Base-by-base conservation (phyloP, 2,888 invertebrate species). In the Microctonus hyperodae region DNA sequence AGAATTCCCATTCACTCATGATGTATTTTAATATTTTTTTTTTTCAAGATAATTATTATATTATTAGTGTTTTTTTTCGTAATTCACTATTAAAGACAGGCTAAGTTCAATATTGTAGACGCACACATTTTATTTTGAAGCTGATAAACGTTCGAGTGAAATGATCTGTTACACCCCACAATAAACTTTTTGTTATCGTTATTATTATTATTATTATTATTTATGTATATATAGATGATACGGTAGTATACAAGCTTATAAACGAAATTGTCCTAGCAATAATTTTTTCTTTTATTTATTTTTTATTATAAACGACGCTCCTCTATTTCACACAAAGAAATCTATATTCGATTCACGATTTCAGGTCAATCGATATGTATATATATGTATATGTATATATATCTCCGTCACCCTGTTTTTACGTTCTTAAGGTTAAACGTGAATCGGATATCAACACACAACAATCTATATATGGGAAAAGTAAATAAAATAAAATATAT, bases 231-330 rank as follows among this genome's bases (percentile, higher is more conserved):
- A 74, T 71, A 6, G n/a, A 44, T 22, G 51, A 59, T 57, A 35
- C 33, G 16, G n/a, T n/a, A n/a, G n/a, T n/a, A n/a, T n/a, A n/a
- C 58, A 5, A 40, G 55, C 55, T 59, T 51, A 31, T 37, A 59
- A n/a, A 59, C 28, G 61, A 64, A 50, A 35, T 64, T 69, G 72
- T 72, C 65, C 64, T 64, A 56, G 73, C 74, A 78, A 77, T 77
- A 74, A 77, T 74, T 11, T 51, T 16, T 44, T 16, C 1, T n/a
- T 16, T 50, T 50, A 20, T 50, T 9, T 50, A 10, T 23, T 23
- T 23, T 22, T 23, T 40, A 11, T 22, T 20, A 11, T 31, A n/a
- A 16, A 59, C 59, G 20, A 1, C 1, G 28, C 16, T 33, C 16
- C 28, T 51, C 20, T 61, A 28, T 33, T 28, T 31, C 22, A 55